phyloP scores from a whole-genome alignment of 2,888 invertebrate species.

The Polietes domitor region DNA sequence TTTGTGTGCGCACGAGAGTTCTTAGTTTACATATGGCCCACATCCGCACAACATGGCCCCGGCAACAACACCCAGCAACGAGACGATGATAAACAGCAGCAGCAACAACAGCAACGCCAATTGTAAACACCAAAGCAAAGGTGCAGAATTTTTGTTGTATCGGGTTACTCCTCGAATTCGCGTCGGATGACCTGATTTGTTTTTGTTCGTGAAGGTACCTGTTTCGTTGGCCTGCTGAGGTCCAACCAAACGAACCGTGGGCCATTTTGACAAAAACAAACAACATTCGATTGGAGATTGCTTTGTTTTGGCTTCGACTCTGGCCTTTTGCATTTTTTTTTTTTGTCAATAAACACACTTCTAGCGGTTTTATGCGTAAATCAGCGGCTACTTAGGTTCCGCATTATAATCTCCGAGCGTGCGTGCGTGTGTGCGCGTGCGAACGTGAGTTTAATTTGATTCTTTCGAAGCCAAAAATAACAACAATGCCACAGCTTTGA shows the following conservation, averaged over 20 bases:
- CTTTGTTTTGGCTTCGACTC: background rate
- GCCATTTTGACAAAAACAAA: too few species aligned
- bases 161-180: background rate
- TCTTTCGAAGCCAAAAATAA: background rate
- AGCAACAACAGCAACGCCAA: background rate
- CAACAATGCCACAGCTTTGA: conserved; percentile 12
- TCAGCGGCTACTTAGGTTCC: background rate
- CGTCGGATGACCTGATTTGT: conserved; percentile 48
- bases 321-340: conserved; percentile 22
- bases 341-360: background rate
- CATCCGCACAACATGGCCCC: conserved; percentile 12
- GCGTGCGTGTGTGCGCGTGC: too few species aligned
- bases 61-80: background rate
- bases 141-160: background rate
- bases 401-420: background rate
- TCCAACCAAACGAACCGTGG: too few species aligned
- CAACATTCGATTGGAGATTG: too few species aligned
- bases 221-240: background rate
- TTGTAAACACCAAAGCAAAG: conserved; percentile 19
- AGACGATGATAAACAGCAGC: background rate
- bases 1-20: background rate
- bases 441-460: background rate
- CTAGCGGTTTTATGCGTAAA: conserved; percentile 36
- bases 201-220: background rate
- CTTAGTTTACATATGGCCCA: conserved; percentile 34